These are phyloP conservation scores for Hoplodrina blanda DNA, from an alignment of 2,888 invertebrate genomes.

Conservation along the genomic window DNA sequence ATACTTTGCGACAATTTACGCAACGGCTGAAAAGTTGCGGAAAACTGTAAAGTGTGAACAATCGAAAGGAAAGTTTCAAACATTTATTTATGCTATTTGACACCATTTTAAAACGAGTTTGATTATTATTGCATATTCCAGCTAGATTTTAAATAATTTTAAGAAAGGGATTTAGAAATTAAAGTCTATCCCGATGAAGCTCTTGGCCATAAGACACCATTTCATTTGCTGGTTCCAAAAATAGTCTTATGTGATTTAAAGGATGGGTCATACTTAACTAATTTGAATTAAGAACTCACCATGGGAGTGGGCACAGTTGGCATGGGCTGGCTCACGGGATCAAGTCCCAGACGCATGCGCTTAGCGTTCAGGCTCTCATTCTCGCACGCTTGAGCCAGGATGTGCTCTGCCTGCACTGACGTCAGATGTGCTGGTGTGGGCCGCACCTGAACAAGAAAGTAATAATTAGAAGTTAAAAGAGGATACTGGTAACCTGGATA, in stretches of 20 bases:
- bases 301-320: conserved; percentile 93
- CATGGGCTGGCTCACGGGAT: conserved; percentile 98
- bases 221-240: too few relatives aligned
- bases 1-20: neutral
- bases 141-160: neutral
- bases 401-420: conserved; percentile 98
- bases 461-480: conserved; percentile 5
- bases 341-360: conserved; percentile 98
- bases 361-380: conserved; percentile 99
- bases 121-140: neutral
- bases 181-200: neutral
- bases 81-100: neutral
- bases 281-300: conserved; percentile 71
- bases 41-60: neutral
- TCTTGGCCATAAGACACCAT: too few relatives aligned
- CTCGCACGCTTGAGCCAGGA: conserved; percentile 98
- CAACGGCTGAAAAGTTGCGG: neutral
- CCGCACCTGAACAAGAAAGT: conserved; percentile 92
- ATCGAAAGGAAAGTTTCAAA: conserved; percentile 5
- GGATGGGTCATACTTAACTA: too few relatives aligned
- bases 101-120: neutral
- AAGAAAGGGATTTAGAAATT: neutral
- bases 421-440: conserved; percentile 99
- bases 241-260: too few relatives aligned
- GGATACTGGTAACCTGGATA: neutral